Evolutionary conservation across 2,888 invertebrate species (phyloP).

Genomic region (Matsumyia berberina): DNA sequence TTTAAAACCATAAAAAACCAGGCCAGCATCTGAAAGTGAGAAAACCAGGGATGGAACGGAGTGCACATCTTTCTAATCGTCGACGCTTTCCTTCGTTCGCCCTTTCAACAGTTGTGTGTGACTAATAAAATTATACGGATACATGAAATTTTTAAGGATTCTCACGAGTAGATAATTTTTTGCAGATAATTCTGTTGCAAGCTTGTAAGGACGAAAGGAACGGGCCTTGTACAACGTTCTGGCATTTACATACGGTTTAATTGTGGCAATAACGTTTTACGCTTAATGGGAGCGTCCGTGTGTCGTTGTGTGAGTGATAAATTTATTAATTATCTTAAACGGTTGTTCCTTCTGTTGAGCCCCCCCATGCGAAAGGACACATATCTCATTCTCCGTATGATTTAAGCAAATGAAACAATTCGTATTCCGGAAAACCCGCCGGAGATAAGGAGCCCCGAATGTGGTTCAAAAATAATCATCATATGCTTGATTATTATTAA

Average conservation of each 20-base stretch:
- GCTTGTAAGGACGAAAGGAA: slow-evolving; percentile 2
- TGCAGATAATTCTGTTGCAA: slow-evolving; percentile 53
- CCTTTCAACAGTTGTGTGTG: slow-evolving; percentile 74
- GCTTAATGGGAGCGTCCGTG: slow-evolving; percentile 42
- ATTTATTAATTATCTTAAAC: slow-evolving; percentile 69
- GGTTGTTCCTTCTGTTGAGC: slow-evolving; percentile 18
- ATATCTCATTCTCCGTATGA: not conserved
- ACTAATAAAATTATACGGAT: slow-evolving; percentile 76
- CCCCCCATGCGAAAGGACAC: not conserved
- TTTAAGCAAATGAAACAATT: slow-evolving; percentile 56
- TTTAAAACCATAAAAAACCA: slow-evolving; percentile 79
- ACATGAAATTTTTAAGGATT: slow-evolving; percentile 70
- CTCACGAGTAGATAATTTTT: slow-evolving; percentile 62
- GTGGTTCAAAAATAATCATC: slow-evolving; percentile 46
- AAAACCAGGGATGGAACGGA: slow-evolving; percentile 47
- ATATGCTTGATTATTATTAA: slow-evolving; percentile 57
- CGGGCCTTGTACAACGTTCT: not conserved
- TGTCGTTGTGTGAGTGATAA: slow-evolving; percentile 24
- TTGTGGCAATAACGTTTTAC: slow-evolving; percentile 66
- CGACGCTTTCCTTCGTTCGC: slow-evolving; percentile 27
- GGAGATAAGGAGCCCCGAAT: slow-evolving; percentile 35
- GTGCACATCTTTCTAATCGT: slow-evolving; percentile 48
- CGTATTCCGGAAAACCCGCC: slow-evolving; percentile 38
- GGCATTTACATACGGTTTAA: slow-evolving; percentile 69
- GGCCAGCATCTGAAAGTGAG: slow-evolving; percentile 71